Base-by-base conservation (phyloP, 2,888 invertebrate species). In the Aphrophora alni region DNA sequence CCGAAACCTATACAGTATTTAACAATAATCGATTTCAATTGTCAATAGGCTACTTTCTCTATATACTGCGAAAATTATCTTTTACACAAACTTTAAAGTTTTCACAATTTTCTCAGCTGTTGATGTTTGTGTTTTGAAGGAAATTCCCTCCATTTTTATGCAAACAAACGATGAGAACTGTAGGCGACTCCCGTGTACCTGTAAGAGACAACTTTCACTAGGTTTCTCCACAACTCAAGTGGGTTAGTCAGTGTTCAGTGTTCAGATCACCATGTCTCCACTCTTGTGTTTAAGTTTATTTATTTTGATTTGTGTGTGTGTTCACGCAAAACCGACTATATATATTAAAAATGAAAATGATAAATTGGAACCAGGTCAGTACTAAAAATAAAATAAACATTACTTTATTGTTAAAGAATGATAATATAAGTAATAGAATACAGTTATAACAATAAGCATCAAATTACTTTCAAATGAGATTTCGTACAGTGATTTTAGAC, bases 261-360 rank as follows among this genome's bases (percentile, higher is more conserved):
- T 21, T 26, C 25, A 24, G 25, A 3, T 69, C 24, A n/a, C 14
- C 26, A 71, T 71, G 71, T 71, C 26, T 71, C 71, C 27, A 10
- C 3, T 71, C 1, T 0, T n/a, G 26, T 71, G 14, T 10, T 71
- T 12, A 3, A 5, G 27, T 77, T 59, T 28, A 10, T 33, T 59
- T 5, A 38, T 17, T 14, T 59, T 26, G 27, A 17, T 77, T 24
- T 77, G 77, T 28, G 38, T 17, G 10, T 80, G 75, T 0, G 75
- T 80, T 24, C 71, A 71, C 12, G 82, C 79, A 14, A 78, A 74
- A 70, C 88, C 90, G 28, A 90, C 90, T 86, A 85, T 90, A 83
- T 90, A 90, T 84, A 90, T 90, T 84, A 88, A 88, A 82, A 90
- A 90, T 85, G 88, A 89, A 33, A 89, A 89, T 83, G 89, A 89